Percentiles rank a stretch among this genome's conserved stretches.
These are phyloP conservation scores for Phrynocephalus forsythii DNA, from an alignment of 2,797 vertebrate species.

Conservation along the genomic window DNA sequence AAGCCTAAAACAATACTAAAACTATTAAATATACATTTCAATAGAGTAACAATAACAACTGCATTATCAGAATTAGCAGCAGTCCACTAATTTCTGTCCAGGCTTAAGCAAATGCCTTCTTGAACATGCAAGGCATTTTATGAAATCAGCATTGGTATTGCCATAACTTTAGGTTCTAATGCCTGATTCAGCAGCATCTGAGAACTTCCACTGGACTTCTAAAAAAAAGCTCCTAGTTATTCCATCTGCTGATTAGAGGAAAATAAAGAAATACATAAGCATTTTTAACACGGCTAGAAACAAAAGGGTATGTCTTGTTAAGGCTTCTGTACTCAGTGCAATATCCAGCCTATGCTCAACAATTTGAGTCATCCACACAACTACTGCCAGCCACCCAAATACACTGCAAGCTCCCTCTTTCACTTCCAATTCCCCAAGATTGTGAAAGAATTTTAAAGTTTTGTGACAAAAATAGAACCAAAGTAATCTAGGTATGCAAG, in stretches of 20 bases:
- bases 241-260: not conserved
- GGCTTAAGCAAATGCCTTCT: not conserved
- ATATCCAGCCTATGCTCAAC: not conserved
- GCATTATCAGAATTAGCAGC: not conserved
- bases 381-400: not conserved
- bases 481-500: not conserved
- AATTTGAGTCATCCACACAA: not conserved
- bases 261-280: not conserved
- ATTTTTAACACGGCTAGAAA: not conserved
- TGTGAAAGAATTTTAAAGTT: not conserved
- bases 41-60: not conserved
- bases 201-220: not conserved
- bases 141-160: not conserved
- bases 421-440: not conserved
- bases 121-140: not conserved
- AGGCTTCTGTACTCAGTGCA: not conserved
- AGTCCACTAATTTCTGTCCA: not conserved
- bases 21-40: not conserved
- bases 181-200: not conserved
- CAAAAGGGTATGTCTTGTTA: not conserved
- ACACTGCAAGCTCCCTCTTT: not conserved
- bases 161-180: not conserved
- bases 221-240: not conserved
- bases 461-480: not conserved
- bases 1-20: not conserved